Evolutionary conservation across 2,888 invertebrate genomes (phyloP), one percentile per base, ranked within the genome.

Genomic region (Xylophagus ater): DNA sequence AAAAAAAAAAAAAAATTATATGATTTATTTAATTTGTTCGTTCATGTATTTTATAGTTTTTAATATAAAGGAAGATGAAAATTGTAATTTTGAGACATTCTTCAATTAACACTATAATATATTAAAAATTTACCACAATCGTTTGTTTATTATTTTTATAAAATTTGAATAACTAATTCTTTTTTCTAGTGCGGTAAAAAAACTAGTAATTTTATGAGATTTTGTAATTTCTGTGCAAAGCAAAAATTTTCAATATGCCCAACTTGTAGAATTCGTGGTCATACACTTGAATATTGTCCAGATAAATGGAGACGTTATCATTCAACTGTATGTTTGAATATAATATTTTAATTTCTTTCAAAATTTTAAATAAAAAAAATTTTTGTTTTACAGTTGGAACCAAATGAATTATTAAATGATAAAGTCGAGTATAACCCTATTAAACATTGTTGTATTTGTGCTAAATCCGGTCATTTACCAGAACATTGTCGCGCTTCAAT

Each of bases 221-320:
- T 68, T 54, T 79, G 79, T 54, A 70, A 69, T 49, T 70, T 71
- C 47, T 83, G 83, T 51, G 65, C 67, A 31, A 57, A 53, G 41
- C 54, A 59, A 41, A 54, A 53, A 35, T 54, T 55, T 8, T 41
- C 57, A 3, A 54, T 56, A 5, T 83, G 83, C 53, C 61, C 58
- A 7, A 68, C 75, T 52, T 83, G 83, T 55, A 69, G 69, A 35
- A 70, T 74, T 50, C 50, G 52, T 19, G 83, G 83, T 0, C 83
- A 83, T 54, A 65, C 66, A 8, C 52, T 67, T 32, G 61, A 66
- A 15, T 65, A 67, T 54, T 83, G 83, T 51, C 81, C 83, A 1
- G 82, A 83, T 60, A 61, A 75, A 28, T 83, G 83, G 83, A 71
- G 83, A 34, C 69, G 81, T 40, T 83, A 81, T 61, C 80, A 81